Conservation (phyloP, 2,888 invertebrate species). For the Macrophya alboannulata region DNA sequence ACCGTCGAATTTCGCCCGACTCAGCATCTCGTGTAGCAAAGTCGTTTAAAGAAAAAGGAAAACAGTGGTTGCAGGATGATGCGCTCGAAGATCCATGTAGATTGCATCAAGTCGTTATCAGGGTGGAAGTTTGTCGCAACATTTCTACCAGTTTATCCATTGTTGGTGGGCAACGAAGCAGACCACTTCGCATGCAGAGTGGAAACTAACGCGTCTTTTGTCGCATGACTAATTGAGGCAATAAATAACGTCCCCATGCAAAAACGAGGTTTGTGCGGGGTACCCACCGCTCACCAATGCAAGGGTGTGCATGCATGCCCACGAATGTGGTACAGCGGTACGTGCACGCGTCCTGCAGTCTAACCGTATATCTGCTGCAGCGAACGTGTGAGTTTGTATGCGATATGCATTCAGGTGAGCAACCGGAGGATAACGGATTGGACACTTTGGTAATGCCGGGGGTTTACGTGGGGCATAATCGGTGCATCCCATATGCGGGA, state of each 20-base stretch:
- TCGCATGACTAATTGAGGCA: slow-evolving; percentile 74
- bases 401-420: slow-evolving; percentile 71
- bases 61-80: slow-evolving; percentile 8
- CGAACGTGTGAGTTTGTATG: slow-evolving; percentile 46
- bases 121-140: slow-evolving; percentile 20
- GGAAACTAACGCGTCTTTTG: slow-evolving; percentile 71
- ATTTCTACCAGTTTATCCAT: slow-evolving; percentile 60
- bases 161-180: slow-evolving; percentile 68
- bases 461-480: slow-evolving; percentile 73
- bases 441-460: slow-evolving; percentile 71
- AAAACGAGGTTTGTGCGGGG: slow-evolving; percentile 63
- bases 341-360: slow-evolving; percentile 57
- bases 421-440: slow-evolving; percentile 69
- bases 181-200: slow-evolving; percentile 61
- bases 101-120: slow-evolving; percentile 47
- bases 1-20: neutral
- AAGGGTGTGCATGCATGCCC: neutral
- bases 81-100: slow-evolving; percentile 16
- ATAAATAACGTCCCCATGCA: slow-evolving; percentile 71
- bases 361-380: slow-evolving; percentile 31
- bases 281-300: slow-evolving; percentile 18
- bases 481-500: slow-evolving; percentile 68
- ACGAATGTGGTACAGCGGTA: slow-evolving; percentile 37
- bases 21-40: neutral
- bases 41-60: neutral